A percentile compares a stretch with the other conserved stretches of the same genome.
Conservation (phyloP, 2,797 vertebrate genomes). For the Pantherophis vulpinus region DNA sequence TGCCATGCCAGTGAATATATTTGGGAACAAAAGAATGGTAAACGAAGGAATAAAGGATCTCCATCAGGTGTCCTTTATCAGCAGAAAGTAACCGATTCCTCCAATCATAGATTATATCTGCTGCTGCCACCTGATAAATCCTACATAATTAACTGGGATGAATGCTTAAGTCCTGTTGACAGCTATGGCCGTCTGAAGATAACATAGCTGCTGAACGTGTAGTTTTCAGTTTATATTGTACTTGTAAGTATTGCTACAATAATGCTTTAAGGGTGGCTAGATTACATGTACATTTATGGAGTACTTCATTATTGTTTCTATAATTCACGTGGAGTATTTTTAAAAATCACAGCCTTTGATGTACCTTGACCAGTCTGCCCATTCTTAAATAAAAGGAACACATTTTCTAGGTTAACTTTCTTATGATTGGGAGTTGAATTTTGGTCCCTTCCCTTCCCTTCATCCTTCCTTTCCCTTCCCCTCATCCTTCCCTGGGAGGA, state of each 20-base stretch:
- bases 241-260: neutral
- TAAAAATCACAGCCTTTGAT: neutral
- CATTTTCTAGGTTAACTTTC: neutral
- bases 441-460: neutral
- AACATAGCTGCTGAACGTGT: slow-evolving; percentile 33
- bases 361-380: neutral
- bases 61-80: slow-evolving; percentile 30
- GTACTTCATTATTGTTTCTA: neutral
- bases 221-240: slow-evolving; percentile 16
- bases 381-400: neutral
- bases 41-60: slow-evolving; percentile 45
- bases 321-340: slow-evolving; percentile 12
- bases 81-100: slow-evolving; percentile 35
- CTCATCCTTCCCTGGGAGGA: too few relatives aligned
- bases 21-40: slow-evolving; percentile 18
- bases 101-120: slow-evolving; percentile 45
- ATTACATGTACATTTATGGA: neutral
- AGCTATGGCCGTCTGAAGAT: slow-evolving; percentile 41
- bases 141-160: slow-evolving; percentile 38
- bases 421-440: neutral
- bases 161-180: slow-evolving; percentile 54
- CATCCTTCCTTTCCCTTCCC: too few relatives aligned
- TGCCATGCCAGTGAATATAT: neutral
- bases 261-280: slow-evolving; percentile 19
- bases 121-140: slow-evolving; percentile 33